phyloP scores from a whole-genome alignment of 2,888 invertebrate genomes.

The Cordilura impudica region DNA sequence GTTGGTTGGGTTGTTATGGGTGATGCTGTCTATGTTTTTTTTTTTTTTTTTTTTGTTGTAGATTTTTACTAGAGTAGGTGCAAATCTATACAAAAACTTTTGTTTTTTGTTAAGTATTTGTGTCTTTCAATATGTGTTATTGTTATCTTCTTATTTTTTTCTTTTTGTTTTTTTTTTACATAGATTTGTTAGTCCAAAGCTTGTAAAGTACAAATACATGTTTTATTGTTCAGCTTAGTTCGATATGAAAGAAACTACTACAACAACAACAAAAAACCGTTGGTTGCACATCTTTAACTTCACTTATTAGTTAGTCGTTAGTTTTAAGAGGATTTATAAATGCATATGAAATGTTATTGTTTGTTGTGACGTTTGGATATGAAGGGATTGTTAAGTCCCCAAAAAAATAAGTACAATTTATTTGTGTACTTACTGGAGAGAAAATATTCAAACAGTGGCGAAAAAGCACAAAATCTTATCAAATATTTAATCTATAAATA shows the following conservation, averaged over 20 bases:
- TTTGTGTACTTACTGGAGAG: background rate
- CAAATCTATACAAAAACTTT: background rate
- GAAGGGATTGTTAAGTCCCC: slow-evolving; percentile 16
- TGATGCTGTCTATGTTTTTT: background rate
- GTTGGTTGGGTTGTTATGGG: background rate
- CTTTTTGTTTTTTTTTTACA: background rate
- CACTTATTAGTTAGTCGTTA: slow-evolving; percentile 54
- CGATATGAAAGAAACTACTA: background rate
- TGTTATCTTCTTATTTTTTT: background rate
- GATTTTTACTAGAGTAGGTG: slow-evolving; percentile 25
- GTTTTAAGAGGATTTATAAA: slow-evolving; percentile 12
- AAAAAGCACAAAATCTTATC: no score
- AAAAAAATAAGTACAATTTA: slow-evolving; percentile 7
- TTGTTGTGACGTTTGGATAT: slow-evolving; percentile 39
- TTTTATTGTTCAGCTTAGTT: background rate
- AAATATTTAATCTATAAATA: no score
- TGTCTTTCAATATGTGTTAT: background rate
- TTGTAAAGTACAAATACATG: background rate
- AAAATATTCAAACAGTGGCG: background rate
- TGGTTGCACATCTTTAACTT: slow-evolving; percentile 49
- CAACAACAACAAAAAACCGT: slow-evolving; percentile 26
- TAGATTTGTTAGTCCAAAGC: slow-evolving; percentile 17
- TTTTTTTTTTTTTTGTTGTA: no score
- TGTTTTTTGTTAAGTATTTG: background rate
- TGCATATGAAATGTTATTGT: slow-evolving; percentile 42